phyloP scores from a whole-genome alignment of 2,113 vertebrate species.

The Ellobius talpinus region DNA sequence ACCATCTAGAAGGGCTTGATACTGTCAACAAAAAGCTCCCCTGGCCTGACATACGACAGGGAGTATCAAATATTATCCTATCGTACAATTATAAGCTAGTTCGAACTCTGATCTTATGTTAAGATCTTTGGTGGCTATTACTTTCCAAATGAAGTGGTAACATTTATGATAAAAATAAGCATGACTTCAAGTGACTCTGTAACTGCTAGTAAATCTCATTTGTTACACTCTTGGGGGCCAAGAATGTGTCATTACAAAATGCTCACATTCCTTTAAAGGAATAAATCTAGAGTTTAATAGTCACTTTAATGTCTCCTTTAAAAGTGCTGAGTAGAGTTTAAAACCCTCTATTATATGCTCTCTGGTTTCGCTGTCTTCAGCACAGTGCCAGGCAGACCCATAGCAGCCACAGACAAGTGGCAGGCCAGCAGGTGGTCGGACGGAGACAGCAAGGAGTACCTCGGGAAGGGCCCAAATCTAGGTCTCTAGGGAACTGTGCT shows the following conservation, averaged over 20 bases:
- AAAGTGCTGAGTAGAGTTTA: too few relatives aligned
- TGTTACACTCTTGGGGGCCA: neutral
- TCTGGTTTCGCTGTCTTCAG: neutral
- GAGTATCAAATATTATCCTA: neutral
- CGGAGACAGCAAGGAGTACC: fast-evolving
- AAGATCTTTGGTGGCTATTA: neutral
- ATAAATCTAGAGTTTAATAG: neutral
- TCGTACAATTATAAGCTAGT: neutral
- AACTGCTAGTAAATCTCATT: neutral
- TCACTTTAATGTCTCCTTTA: neutral
- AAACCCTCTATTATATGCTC: neutral
- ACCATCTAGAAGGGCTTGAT: neutral
- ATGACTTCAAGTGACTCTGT: neutral
- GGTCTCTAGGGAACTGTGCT: neutral
- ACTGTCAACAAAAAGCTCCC: neutral
- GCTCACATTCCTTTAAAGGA: neutral
- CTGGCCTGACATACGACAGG: neutral
- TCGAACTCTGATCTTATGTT: neutral
- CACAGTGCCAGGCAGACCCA: neutral
- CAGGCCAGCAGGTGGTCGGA: neutral
- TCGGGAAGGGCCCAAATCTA: neutral
- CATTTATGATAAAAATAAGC: neutral
- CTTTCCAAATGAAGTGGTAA: neutral
- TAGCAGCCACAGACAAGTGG: neutral
- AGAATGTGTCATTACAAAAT: neutral